A percentile compares a stretch with the other conserved stretches of the same genome.
These are phyloP conservation scores for Macrotrachela quadricornifera DNA, from an alignment of 1,140 invertebrate genomes.

Conservation along the genomic window DNA sequence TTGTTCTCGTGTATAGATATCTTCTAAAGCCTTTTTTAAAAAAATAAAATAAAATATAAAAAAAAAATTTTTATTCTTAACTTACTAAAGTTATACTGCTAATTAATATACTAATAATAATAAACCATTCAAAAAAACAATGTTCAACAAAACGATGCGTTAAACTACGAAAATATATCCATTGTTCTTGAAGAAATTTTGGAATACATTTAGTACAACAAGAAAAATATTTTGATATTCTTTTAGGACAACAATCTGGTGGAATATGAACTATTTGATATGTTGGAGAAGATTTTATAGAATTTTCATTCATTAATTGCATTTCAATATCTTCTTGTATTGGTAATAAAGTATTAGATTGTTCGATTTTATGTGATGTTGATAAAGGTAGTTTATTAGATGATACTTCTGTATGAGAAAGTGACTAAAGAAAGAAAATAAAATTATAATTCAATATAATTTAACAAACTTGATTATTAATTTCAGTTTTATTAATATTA, in stretches of 20 bases:
- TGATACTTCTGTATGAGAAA: no score
- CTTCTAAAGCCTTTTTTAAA: constrained; percentile 92
- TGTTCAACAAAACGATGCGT: constrained; percentile 90
- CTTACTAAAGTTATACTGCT: constrained; percentile 89
- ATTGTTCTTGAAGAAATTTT: neutral
- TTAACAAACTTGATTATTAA: no score
- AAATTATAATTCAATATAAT: no score
- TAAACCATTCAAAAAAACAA: constrained; percentile 95
- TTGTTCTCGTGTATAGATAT: constrained; percentile 58
- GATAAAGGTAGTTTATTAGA: neutral
- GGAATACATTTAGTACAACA: neutral
- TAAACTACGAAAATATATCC: constrained; percentile 68
- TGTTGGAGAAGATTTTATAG: no score
- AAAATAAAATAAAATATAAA: no score
- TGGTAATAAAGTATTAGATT: no score
- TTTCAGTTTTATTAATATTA: no score
- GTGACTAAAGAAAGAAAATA: no score
- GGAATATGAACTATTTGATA: no score
- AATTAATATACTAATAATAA: constrained; percentile 88
- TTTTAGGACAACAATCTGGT: constrained; percentile 13
- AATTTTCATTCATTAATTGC: no score
- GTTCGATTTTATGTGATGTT: constrained; percentile 30
- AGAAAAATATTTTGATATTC: neutral
- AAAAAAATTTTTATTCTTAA: no score
- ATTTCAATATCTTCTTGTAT: no score